Evolutionary conservation across 2,113 vertebrate species (phyloP).

Genomic region (Campylomormyrus tamandua): DNA sequence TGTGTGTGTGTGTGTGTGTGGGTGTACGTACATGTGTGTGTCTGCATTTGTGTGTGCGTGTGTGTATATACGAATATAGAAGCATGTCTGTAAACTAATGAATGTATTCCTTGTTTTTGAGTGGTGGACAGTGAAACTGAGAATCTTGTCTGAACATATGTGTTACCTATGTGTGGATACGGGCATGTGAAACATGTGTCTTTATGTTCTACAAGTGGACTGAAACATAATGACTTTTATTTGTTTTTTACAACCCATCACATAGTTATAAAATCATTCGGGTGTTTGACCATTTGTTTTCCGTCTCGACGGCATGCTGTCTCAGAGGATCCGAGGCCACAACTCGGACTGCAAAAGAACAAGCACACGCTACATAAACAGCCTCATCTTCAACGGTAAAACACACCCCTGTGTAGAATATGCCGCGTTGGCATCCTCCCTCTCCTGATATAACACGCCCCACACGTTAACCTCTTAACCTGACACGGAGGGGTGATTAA

Average conservation of each 20-base stretch:
- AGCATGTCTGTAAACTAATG: not conserved
- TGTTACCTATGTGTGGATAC: not conserved
- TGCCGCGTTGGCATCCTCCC: not conserved
- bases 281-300: not conserved
- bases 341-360: not conserved
- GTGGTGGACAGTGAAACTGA: not conserved
- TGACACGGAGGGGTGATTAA: not conserved
- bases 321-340: not conserved
- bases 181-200: not conserved
- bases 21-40: too few relatives aligned
- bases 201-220: not conserved
- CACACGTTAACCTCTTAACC: not conserved
- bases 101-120: not conserved
- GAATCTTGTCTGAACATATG: not conserved
- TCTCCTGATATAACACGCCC: not conserved
- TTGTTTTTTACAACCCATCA: not conserved
- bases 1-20: too few relatives aligned
- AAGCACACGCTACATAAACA: not conserved
- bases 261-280: not conserved
- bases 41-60: not conserved
- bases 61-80: not conserved
- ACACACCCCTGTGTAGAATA: not conserved
- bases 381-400: not conserved
- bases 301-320: not conserved
- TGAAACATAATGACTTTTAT: not conserved